These are phyloP conservation scores for Mythimna loreyi DNA, from an alignment of 2,888 invertebrate species.

Conservation along the genomic window DNA sequence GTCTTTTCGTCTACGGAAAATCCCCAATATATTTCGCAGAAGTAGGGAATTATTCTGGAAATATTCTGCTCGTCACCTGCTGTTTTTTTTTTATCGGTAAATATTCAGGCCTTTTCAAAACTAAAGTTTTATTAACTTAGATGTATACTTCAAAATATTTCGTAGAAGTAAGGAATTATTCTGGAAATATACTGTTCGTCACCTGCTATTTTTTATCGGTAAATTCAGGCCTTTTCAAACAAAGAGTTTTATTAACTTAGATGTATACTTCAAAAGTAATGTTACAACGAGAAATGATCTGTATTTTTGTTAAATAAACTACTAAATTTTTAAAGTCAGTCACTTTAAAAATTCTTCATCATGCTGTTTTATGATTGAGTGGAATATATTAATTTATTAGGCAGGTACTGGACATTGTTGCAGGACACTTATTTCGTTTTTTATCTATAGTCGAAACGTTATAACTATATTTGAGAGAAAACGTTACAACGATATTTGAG, in stretches of 20 bases:
- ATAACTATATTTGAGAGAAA: no score
- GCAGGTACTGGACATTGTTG: no score
- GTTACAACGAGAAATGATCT: no score
- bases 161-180: background rate
- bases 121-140: background rate
- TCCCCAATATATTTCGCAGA: background rate
- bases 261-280: no score
- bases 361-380: no score
- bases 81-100: background rate
- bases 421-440: no score
- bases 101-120: background rate
- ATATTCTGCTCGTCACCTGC: background rate
- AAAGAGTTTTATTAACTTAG: background rate
- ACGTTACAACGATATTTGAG: no score
- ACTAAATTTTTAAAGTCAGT: no score
- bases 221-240: background rate
- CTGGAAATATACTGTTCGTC: background rate
- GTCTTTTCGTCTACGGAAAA: constrained; percentile 1
- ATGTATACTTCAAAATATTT: background rate
- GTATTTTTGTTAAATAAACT: no score
- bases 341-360: no score
- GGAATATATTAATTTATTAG: no score
- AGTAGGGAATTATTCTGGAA: background rate
- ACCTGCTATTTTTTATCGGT: background rate
- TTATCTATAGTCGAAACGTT: no score